Base-by-base conservation (phyloP, 2,113 vertebrate genomes). In the Corythornis cristatus region DNA sequence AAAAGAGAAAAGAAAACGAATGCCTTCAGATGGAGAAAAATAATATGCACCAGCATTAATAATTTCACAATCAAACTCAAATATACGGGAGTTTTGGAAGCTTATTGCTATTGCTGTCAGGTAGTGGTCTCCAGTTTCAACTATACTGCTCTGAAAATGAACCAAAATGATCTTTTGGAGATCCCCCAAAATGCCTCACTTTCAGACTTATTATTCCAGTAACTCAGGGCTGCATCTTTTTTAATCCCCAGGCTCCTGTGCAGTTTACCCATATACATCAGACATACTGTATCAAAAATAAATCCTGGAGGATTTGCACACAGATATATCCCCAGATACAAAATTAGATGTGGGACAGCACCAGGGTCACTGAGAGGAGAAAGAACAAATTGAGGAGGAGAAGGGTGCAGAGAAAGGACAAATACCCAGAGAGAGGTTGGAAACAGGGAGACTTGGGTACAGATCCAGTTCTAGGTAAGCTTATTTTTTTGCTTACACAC, bases 361-460 rank as follows among this genome's bases (percentile, higher is more conserved):
- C 11, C 6, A 9, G 17, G 6, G 35, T 67, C 12, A 54, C 5
- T n/a, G n/a, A 74, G 16, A 86, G 20, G 7, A 81, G 9, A 7
- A 88, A 81, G 37, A 80, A 46, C 3, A 73, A 19, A 37, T 0
- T 70, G 56, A 66, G 42, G 73, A 25, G 28, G 16, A 58, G 33
- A 86, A 86, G 17, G 3, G 16, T 4, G 21, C 60, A 43, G 33
- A 76, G 54, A 5, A 12, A 81, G 31, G 42, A 90, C 14, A 54
- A 11, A 12, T 40, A 23, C 9, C 9, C 60, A 76, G 4, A 0
- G 0, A 20, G 12, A 6, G 21, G 28, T 14, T 4, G 2, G 18
- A 54, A 83, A 29, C 21, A 74, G 12, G 6, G 26, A 83, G 5
- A 31, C 25, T 70, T 3, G 1, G 17, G 12, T 45, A 67, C 28